These are phyloP conservation scores for Zophobas morio DNA, from an alignment of 1,140 invertebrate genomes.

Conservation along the genomic window DNA sequence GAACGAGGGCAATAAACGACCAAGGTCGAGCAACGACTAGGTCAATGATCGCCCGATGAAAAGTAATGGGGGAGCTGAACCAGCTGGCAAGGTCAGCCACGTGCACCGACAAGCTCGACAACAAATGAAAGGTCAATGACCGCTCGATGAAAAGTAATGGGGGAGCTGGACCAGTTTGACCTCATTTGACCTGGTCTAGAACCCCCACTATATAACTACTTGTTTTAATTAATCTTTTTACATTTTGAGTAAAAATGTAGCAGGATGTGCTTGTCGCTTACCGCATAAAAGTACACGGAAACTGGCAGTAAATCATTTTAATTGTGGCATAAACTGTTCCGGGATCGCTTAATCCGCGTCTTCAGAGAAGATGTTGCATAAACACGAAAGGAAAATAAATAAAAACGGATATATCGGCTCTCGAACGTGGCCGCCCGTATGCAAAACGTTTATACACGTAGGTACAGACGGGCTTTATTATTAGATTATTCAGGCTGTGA, in stretches of 20 bases:
- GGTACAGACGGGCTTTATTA: not conserved
- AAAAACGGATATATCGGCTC: constrained; percentile 23
- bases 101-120: no score
- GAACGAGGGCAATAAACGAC: no score
- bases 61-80: no score
- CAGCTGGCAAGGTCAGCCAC: no score
- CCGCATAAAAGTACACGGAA: constrained; percentile 31
- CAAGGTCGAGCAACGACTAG: no score
- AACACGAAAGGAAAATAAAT: constrained; percentile 37
- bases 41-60: no score
- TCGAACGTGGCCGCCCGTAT: constrained; percentile 32
- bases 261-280: not conserved
- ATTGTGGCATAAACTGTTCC: constrained; percentile 35
- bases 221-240: not conserved
- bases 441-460: not conserved
- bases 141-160: no score
- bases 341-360: constrained; percentile 35
- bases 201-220: no score
- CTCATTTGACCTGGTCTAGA: no score
- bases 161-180: no score
- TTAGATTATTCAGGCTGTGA: constrained; percentile 31
- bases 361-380: constrained; percentile 33
- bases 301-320: constrained; percentile 31
- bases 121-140: no score
- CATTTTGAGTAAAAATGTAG: constrained; percentile 18